Percentiles rank a stretch among this genome's conserved stretches.
Evolutionary conservation across 1,140 invertebrate species (phyloP).

Genomic region (Bombus terrestris): DNA sequence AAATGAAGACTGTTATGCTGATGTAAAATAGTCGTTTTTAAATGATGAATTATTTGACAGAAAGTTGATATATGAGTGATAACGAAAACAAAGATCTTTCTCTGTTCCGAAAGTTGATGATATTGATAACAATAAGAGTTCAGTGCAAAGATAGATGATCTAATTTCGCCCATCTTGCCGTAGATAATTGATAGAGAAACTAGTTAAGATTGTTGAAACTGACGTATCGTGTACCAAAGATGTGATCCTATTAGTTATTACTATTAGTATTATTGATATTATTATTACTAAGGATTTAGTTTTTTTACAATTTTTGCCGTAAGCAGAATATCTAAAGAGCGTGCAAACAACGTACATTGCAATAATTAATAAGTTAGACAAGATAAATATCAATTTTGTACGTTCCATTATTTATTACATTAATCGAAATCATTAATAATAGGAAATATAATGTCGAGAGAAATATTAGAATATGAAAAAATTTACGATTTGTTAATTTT

Average conservation of each 20-base stretch:
- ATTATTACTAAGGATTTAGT: conserved; percentile 57
- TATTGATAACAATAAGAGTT: conserved; percentile 41
- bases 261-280: conserved; percentile 51
- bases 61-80: conserved; percentile 42
- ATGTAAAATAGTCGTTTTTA: conserved; percentile 62
- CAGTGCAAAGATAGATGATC: conserved; percentile 41
- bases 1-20: conserved; percentile 65
- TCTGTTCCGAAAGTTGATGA: conserved; percentile 49
- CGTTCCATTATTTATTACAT: conserved; percentile 23
- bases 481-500: background rate
- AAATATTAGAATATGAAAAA: background rate
- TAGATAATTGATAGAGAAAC: conserved; percentile 36
- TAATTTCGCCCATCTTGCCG: conserved; percentile 57
- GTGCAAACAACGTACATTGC: conserved; percentile 20
- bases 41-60: conserved; percentile 53
- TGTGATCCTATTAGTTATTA: conserved; percentile 68
- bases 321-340: conserved; percentile 5
- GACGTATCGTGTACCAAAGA: conserved; percentile 71
- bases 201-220: conserved; percentile 47
- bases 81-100: conserved; percentile 45
- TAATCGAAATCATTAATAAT: background rate
- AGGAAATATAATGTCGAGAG: background rate
- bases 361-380: background rate
- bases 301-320: conserved; percentile 55
- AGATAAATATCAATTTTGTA: conserved; percentile 35